phyloP scores from a whole-genome alignment of 2,888 invertebrate species.

The Caenorhabditis sulstoni region DNA sequence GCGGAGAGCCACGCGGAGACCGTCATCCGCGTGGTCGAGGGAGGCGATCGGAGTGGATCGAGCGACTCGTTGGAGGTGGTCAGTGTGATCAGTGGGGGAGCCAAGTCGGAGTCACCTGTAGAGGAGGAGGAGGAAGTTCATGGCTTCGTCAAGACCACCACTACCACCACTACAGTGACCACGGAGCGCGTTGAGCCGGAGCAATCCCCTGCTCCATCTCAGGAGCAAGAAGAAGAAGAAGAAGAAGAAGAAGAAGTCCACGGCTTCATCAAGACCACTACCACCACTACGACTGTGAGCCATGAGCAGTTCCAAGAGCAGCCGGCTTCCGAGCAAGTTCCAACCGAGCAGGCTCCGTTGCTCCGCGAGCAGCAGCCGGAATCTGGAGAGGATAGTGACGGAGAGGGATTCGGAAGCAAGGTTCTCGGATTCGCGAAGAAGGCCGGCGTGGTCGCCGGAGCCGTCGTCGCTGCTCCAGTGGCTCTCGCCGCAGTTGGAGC shows the following conservation, averaged over 20 bases:
- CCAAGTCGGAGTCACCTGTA: conserved; percentile 9
- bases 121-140: conserved; percentile 25
- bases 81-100: conserved; percentile 58
- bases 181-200: conserved; percentile 25
- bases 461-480: conserved; percentile 69
- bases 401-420: conserved; percentile 29
- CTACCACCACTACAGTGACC: conserved; percentile 37
- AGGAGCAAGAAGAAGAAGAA: conserved; percentile 23
- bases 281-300: not conserved
- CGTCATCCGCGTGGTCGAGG: conserved; percentile 52
- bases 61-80: conserved; percentile 60
- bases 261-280: conserved; percentile 28
- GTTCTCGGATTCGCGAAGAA: conserved; percentile 37
- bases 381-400: conserved; percentile 22
- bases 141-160: conserved; percentile 28
- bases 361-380: conserved; percentile 20
- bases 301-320: conserved; percentile 36
- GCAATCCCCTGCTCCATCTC: not conserved
- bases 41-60: conserved; percentile 54
- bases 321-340: conserved; percentile 12
- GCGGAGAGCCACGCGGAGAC: conserved; percentile 67
- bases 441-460: conserved; percentile 65
- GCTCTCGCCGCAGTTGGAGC: conserved; percentile 71
- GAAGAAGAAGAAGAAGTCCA: conserved; percentile 27
- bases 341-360: conserved; percentile 35